Conservation (phyloP, 1,140 invertebrate species). For the Archivesica marissinica region DNA sequence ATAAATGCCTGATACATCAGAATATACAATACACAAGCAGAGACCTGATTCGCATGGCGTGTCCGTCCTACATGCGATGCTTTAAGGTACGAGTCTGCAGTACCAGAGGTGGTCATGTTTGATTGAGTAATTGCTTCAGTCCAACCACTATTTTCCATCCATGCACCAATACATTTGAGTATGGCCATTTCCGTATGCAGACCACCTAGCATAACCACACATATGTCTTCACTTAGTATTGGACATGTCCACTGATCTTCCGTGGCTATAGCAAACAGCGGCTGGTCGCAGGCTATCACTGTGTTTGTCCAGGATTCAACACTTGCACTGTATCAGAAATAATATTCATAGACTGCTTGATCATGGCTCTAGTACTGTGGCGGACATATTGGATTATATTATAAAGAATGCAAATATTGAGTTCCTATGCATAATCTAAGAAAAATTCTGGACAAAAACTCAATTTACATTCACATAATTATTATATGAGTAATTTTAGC, state of each 20-base stretch:
- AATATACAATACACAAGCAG: slow-evolving; percentile 11
- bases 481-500: no score
- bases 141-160: slow-evolving; percentile 70
- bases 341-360: slow-evolving; percentile 69
- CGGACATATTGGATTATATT: no score
- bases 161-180: slow-evolving; percentile 44
- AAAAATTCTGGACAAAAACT: no score
- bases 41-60: slow-evolving; percentile 63
- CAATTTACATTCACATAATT: no score
- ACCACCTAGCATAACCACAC: slow-evolving; percentile 61
- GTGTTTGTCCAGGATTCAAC: slow-evolving; percentile 69
- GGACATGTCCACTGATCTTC: slow-evolving; percentile 67
- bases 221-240: slow-evolving; percentile 61
- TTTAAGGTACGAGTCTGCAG: slow-evolving; percentile 63
- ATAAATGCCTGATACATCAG: slow-evolving; percentile 16
- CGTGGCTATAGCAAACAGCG: slow-evolving; percentile 66
- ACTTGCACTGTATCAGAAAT: slow-evolving; percentile 51
- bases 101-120: slow-evolving; percentile 52
- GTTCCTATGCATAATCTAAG: no score
- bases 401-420: no score
- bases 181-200: slow-evolving; percentile 54
- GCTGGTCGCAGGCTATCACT: slow-evolving; percentile 65
- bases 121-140: slow-evolving; percentile 40
- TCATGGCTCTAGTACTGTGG: slow-evolving; percentile 63
- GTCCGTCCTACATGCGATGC: slow-evolving; percentile 59